Percentiles rank a stretch among this genome's conserved stretches.
phyloP scores from a whole-genome alignment of 2,888 invertebrate genomes.

The Theodoxus fluviatilis region DNA sequence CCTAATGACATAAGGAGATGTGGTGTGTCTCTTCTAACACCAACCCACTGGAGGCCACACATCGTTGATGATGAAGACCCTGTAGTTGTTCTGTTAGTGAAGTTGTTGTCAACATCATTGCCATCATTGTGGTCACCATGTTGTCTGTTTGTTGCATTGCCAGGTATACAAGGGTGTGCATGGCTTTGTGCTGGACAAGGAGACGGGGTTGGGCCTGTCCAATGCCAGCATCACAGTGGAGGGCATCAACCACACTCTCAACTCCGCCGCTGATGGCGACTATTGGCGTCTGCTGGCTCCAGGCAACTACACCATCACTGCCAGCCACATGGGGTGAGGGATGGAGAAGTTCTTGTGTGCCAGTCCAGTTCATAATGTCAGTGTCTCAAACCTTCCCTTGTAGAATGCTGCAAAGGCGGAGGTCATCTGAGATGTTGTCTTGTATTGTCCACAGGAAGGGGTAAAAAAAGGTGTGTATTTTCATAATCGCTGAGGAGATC shows the following conservation, averaged over 20 bases:
- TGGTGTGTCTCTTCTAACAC: too few species aligned
- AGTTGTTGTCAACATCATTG: not conserved
- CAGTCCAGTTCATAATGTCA: not conserved
- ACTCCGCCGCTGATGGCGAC: slow-evolving; percentile 82
- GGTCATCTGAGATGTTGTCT: not conserved
- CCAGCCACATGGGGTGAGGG: slow-evolving; percentile 61
- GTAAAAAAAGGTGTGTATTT: too few species aligned
- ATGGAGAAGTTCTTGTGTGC: not conserved
- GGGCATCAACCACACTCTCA: slow-evolving; percentile 81
- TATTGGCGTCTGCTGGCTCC: slow-evolving; percentile 93
- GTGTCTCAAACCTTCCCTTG: too few species aligned
- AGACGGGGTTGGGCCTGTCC: slow-evolving; percentile 72
- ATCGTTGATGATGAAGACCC: too few species aligned
- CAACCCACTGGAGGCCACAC: too few species aligned
- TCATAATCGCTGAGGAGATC: too few species aligned
- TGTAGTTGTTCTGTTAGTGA: not conserved
- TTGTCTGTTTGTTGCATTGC: not conserved
- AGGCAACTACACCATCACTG: slow-evolving; percentile 81
- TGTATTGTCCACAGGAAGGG: not conserved
- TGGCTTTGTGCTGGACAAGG: slow-evolving; percentile 81
- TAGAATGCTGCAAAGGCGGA: too few species aligned
- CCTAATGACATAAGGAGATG: too few species aligned
- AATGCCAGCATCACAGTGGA: slow-evolving; percentile 80
- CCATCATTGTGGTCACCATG: not conserved
- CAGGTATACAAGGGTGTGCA: slow-evolving; percentile 86